Percentiles rank a stretch among this genome's conserved stretches.
Conservation (phyloP, 2,888 invertebrate genomes). For the Chrysolina americana region DNA sequence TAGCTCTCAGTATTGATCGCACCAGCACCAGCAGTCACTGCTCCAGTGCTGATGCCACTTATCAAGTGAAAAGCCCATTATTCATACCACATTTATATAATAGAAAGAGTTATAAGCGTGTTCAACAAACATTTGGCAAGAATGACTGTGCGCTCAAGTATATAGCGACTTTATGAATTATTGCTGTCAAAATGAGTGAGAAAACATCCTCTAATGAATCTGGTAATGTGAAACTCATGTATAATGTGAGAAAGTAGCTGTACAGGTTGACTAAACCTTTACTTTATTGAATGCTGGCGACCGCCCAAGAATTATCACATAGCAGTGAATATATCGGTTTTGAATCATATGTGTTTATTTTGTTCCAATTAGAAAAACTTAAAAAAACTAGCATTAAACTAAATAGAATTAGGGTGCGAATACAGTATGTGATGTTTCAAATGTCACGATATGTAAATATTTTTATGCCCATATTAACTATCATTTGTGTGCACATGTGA, state of each 20-base stretch:
- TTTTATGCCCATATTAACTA: no score
- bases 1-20: no score
- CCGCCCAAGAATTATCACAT: slow-evolving; percentile 32
- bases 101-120: slow-evolving; percentile 1
- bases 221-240: slow-evolving; percentile 47
- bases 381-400: no score
- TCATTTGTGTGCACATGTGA: no score
- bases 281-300: slow-evolving; percentile 41
- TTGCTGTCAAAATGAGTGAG: slow-evolving; percentile 40
- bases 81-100: not conserved
- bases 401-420: no score
- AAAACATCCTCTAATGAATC: slow-evolving; percentile 48
- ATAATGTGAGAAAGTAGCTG: slow-evolving; percentile 37
- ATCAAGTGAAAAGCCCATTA: not conserved
- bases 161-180: slow-evolving; percentile 42
- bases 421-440: no score
- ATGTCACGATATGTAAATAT: no score
- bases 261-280: slow-evolving; percentile 31
- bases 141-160: slow-evolving; percentile 21
- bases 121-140: slow-evolving; percentile 18
- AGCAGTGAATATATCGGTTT: not conserved
- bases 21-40: not conserved
- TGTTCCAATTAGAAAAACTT: not conserved
- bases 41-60: not conserved
- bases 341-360: no score